Percentiles rank a stretch among this genome's conserved stretches.
Evolutionary conservation across 2,113 vertebrate genomes (phyloP).

Genomic region (Pholis gunnellus): DNA sequence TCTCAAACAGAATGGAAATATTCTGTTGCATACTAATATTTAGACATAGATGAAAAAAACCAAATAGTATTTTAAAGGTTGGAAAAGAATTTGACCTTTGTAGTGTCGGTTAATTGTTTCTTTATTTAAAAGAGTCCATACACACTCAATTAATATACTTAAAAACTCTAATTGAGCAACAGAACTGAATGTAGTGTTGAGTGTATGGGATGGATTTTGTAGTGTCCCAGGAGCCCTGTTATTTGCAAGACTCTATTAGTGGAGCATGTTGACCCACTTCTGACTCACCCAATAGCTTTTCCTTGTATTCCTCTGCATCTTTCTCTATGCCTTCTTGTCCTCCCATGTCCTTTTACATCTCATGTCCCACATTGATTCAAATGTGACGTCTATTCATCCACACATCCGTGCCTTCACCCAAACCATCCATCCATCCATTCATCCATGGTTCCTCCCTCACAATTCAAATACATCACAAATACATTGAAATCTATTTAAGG

Average conservation of each 20-base stretch:
- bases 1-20: neutral
- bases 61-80: neutral
- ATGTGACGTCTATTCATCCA: conserved; percentile 4
- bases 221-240: conserved; percentile 29
- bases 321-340: conserved; percentile 12
- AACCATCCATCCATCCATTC: neutral
- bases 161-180: conserved; percentile 16
- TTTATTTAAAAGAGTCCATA: conserved; percentile 4
- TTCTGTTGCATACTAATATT: neutral
- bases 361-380: conserved; percentile 4
- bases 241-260: conserved; percentile 49
- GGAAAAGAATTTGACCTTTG: neutral
- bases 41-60: neutral
- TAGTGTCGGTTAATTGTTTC: neutral
- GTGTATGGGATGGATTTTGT: conserved; percentile 18
- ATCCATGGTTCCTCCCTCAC: conserved; percentile 12
- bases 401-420: conserved; percentile 1
- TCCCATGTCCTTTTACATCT: conserved; percentile 36
- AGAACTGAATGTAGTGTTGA: conserved; percentile 10
- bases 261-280: conserved; percentile 59
- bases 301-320: conserved; percentile 19
- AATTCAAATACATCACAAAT: neutral
- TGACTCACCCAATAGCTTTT: conserved; percentile 19
- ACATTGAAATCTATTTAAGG: conserved; percentile 1
- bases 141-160: conserved; percentile 12